Base-by-base conservation (phyloP, 2,888 invertebrate genomes). In the Heteromyza rotundicornis region DNA sequence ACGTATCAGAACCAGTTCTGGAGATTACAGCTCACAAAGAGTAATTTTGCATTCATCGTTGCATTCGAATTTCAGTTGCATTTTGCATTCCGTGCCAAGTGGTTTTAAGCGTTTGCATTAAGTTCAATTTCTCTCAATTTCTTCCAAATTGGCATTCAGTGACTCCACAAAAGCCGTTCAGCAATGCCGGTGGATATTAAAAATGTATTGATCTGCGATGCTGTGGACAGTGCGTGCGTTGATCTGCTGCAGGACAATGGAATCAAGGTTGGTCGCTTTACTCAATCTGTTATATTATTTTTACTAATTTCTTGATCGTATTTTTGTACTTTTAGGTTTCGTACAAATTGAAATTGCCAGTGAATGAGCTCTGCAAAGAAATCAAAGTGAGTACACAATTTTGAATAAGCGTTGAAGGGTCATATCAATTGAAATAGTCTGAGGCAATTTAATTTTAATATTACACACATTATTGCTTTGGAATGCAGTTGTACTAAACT, bases 161-260 rank as follows among this genome's bases (percentile, higher is more conserved):
- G n/a, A n/a, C n/a, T n/a, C n/a, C n/a, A n/a, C n/a, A n/a, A n/a
- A n/a, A n/a, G n/a, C n/a, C n/a, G n/a, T n/a, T n/a, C n/a, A n/a
- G n/a, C 75, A 65, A 87, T 88, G 87, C 84, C 80, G 64, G 81
- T 90, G 74, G 84, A 88, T 67, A 88, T 96, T 60, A 88, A 89
- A 76, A 90, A 89, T 68, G 96, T 98, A 62, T 85, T 98, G 61
- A 91, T 98, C 69, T 94, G 95, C 72, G 98, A 98, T 84, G 94
- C 95, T 27, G 94, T 98, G 2, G 96, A 97, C 77, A 85, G 88
- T 19, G 89, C 91, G 68, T 98, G 98, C 82, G 89, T 91, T 1
- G 88, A 93, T 68, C 89, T 96, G 49, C 86, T 98, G 22, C 84
- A 88, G 68, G 84, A 88, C 40, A 88, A 93, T 79, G 92, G 91